Conservation (phyloP, 1,140 invertebrate species). For the Lanistes nyassanus region DNA sequence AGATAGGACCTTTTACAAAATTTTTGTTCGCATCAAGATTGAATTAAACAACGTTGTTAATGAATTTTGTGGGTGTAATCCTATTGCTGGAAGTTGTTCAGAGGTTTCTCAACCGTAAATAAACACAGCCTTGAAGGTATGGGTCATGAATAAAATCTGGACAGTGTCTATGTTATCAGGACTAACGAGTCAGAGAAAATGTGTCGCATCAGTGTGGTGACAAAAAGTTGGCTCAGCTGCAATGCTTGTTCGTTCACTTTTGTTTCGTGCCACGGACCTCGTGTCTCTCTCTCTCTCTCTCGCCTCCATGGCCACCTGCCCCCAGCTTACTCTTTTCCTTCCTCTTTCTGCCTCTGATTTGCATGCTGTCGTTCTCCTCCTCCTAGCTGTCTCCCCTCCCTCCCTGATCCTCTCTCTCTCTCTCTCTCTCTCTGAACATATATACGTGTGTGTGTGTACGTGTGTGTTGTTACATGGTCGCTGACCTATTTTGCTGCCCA, state of each 20-base stretch:
- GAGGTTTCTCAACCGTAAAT: not conserved
- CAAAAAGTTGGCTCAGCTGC: too few species aligned
- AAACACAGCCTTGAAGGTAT: not conserved
- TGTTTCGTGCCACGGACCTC: too few species aligned
- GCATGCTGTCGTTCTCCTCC: not conserved
- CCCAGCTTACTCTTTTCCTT: not conserved
- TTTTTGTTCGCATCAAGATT: too few species aligned
- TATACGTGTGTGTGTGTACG: not conserved
- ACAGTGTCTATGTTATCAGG: not conserved
- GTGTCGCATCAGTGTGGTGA: not conserved
- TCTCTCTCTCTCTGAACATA: not conserved
- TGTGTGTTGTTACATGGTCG: not conserved
- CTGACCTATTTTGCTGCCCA: not conserved
- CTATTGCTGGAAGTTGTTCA: too few species aligned
- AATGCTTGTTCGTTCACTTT: too few species aligned
- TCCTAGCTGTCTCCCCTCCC: not conserved
- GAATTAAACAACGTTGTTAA: too few species aligned
- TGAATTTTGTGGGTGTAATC: too few species aligned
- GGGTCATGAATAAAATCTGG: not conserved
- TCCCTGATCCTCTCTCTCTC: not conserved
- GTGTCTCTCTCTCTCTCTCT: slow-evolving; percentile 2
- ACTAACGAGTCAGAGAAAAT: not conserved
- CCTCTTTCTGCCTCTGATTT: not conserved
- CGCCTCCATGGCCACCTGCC: not conserved
- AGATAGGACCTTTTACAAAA: too few species aligned